Evolutionary conservation across 2,888 invertebrate genomes (phyloP).

Genomic region (Clunio marinus): DNA sequence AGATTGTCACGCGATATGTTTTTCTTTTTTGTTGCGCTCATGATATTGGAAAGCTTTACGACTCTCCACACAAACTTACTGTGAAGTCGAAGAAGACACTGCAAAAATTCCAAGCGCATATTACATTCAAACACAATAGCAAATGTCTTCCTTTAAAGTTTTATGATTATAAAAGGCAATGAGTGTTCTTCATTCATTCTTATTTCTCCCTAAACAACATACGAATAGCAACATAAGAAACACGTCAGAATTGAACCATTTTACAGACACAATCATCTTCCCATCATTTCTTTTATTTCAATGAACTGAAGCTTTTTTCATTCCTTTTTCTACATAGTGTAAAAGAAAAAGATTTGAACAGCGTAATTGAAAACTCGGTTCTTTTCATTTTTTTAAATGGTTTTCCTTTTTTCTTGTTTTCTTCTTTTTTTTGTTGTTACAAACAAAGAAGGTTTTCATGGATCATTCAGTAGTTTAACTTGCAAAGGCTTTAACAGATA

Average conservation of each 20-base stretch:
- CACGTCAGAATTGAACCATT: not conserved
- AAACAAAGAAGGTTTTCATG: too few relatives aligned
- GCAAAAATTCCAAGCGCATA: not conserved
- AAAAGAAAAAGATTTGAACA: too few relatives aligned
- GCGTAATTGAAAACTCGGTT: too few relatives aligned
- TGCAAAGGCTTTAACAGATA: too few relatives aligned
- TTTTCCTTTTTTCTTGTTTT: too few relatives aligned
- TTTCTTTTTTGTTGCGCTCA: too few relatives aligned
- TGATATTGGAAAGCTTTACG: slow-evolving; percentile 20
- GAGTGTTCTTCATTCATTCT: too few relatives aligned
- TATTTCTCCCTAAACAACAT: not conserved
- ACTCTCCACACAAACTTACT: not conserved
- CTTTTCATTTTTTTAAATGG: too few relatives aligned
- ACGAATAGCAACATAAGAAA: not conserved
- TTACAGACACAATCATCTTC: not conserved
- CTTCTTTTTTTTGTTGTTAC: too few relatives aligned
- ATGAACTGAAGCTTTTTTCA: not conserved
- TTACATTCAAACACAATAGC: not conserved
- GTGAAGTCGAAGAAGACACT: not conserved
- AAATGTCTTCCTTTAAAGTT: not conserved
- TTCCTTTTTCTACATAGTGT: not conserved
- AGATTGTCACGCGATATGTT: slow-evolving; percentile 9
- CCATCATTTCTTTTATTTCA: not conserved
- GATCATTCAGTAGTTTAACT: too few relatives aligned
- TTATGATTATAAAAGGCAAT: not conserved